phyloP scores from a whole-genome alignment of 2,888 invertebrate genomes.

The Dione vanillae region DNA sequence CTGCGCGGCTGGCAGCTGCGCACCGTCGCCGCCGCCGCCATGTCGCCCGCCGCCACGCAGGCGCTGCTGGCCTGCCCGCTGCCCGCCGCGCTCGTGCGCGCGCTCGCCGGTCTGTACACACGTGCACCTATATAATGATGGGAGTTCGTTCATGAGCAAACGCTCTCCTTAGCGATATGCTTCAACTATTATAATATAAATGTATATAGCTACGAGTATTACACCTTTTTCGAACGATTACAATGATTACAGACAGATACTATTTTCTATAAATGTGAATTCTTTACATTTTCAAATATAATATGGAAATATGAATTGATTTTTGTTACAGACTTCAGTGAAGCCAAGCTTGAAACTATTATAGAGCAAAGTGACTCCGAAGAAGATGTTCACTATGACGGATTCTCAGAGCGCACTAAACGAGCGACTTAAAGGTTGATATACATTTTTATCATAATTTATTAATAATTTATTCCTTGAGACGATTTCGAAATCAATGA shows the following conservation, averaged over 20 bases:
- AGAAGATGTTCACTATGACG: conserved; percentile 64
- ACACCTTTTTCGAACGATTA: no score
- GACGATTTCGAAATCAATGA: background rate
- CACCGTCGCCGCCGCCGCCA: conserved; percentile 91
- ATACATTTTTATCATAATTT: background rate
- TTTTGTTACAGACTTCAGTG: conserved; percentile 67
- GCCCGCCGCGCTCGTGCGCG: conserved; percentile 85
- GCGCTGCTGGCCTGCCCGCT: conserved; percentile 91
- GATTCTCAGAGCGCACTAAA: conserved; percentile 52
- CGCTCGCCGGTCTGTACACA: conserved; percentile 58
- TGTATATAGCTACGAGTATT: no score
- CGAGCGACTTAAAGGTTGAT: conserved; percentile 36
- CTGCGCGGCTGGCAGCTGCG: conserved; percentile 87
- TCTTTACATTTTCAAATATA: no score
- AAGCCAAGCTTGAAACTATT: conserved; percentile 64
- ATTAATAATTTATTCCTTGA: no score
- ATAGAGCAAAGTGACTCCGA: conserved; percentile 58
- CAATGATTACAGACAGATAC: no score
- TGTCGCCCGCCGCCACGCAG: conserved; percentile 90
- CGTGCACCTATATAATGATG: no score
- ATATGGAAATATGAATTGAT: no score
- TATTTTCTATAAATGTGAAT: no score
- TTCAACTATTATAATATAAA: no score
- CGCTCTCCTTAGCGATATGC: no score
- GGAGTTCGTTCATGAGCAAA: no score